Base-by-base conservation (phyloP, 1,140 invertebrate genomes). In the Cotesia chilonis region DNA sequence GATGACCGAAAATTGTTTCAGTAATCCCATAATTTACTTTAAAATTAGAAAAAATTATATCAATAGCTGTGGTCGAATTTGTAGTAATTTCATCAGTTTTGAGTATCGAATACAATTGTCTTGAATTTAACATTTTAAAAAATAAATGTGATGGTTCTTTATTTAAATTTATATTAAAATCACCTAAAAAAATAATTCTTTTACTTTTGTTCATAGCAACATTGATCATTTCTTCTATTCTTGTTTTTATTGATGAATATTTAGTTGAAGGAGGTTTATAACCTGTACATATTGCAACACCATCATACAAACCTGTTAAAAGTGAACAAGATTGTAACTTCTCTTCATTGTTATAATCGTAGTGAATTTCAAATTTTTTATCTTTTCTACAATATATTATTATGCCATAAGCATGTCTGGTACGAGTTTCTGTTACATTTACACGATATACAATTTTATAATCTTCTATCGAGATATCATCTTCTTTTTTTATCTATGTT, bases 91-190 rank as follows among this genome's bases (percentile, higher is more conserved):
- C 52, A 73, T 68, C 68, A 41, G 17, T 69, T 65, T 57, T 73
- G 4, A 41, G 10, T 41, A 41, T 2, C 6, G 41, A 41, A 60
- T 41, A 10, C 6, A 41, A 41, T 7, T 41, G 6, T 41, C 10
- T 41, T 5, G 4, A 41, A 7, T 10, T 41, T 10, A 41, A 41
- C 41, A 41, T 41, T 41, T 41, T 5, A 41, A 41, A 41, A 41
- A 9, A 41, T 7, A 68, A 54, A 69, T 55, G 64, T 14, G 41
- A 51, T 37, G 41, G 17, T 28, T 64, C 51, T 36, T 68, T 63
- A 38, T 64, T 68, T 9, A 52, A 60, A 54, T 73, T 66, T 1
- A 68, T 38, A 68, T 73, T 73, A 61, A 73, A 73, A 64, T 73
- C 72, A 7, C 72, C 66, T 51, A 73, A 63, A 6, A 69, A 14